phyloP scores from a whole-genome alignment of 2,113 vertebrate genomes.

The Corythoichthys haematopterus region DNA sequence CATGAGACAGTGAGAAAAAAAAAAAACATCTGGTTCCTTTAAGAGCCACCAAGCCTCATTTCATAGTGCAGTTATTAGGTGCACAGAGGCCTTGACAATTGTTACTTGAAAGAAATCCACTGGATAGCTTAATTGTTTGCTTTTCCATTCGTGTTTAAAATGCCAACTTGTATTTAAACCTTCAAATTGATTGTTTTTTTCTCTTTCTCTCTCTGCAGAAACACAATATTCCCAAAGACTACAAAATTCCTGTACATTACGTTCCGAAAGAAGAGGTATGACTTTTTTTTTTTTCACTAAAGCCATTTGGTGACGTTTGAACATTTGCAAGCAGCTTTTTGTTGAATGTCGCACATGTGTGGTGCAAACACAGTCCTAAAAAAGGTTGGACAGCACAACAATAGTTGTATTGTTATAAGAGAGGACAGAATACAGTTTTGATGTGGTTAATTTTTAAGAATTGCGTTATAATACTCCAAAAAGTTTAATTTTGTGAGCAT shows the following conservation, averaged over 20 bases:
- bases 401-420: neutral
- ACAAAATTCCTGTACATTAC: constrained; percentile 71
- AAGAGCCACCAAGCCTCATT: neutral
- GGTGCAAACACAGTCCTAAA: neutral
- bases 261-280: constrained; percentile 74
- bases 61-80: neutral
- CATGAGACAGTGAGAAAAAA: neutral
- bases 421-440: neutral
- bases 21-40: neutral
- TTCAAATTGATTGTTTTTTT: neutral
- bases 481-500: too few species aligned
- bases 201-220: constrained; percentile 54
- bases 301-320: neutral
- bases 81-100: neutral
- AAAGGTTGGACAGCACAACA: neutral
- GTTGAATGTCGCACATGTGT: neutral
- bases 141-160: neutral
- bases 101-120: neutral
- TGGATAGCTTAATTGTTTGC: neutral
- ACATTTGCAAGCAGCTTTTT: neutral
- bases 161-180: neutral
- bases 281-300: neutral
- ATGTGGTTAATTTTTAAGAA: too few species aligned
- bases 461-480: too few species aligned
- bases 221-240: constrained; percentile 80